Percentiles rank a stretch among this genome's conserved stretches.
These are phyloP conservation scores for Euura lappo DNA, from an alignment of 1,140 invertebrate genomes.

Conservation along the genomic window DNA sequence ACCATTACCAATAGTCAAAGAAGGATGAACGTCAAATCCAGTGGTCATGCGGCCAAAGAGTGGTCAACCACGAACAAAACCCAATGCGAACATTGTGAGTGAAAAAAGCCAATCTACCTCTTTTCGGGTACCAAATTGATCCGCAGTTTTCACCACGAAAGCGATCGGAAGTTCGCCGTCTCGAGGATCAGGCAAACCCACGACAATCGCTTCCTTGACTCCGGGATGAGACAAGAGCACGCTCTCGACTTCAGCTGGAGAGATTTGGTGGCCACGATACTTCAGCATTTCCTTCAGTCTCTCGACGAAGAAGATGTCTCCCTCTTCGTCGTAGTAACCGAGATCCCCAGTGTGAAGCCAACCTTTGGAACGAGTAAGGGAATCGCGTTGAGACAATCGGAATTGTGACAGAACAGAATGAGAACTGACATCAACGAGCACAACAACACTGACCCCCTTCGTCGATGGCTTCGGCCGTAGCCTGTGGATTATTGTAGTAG, in stretches of 20 bases:
- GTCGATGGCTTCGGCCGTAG: slow-evolving; percentile 59
- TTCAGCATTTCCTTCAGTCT: slow-evolving; percentile 69
- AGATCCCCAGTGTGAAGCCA: slow-evolving; percentile 68
- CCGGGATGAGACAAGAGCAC: slow-evolving; percentile 61
- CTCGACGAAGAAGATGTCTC: slow-evolving; percentile 60
- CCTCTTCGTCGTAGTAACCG: slow-evolving; percentile 59
- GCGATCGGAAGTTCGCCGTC: slow-evolving; percentile 65
- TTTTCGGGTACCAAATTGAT: slow-evolving; percentile 29
- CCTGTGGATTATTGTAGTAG: slow-evolving; percentile 58
- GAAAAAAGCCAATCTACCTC: slow-evolving; percentile 25
- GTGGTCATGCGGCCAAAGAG: neutral
- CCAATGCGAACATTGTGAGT: too few species aligned
- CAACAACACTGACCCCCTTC: slow-evolving; percentile 41
- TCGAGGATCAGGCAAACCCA: slow-evolving; percentile 62
- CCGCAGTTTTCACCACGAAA: slow-evolving; percentile 53
- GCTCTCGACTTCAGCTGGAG: slow-evolving; percentile 69
- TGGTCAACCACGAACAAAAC: neutral
- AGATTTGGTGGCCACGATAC: slow-evolving; percentile 63
- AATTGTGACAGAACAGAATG: neutral
- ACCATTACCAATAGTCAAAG: neutral
- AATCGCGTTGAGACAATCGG: neutral
- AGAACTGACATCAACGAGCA: neutral
- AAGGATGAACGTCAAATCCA: too few species aligned
- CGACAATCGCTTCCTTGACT: slow-evolving; percentile 66
- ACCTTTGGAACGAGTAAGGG: slow-evolving; percentile 17